These are phyloP conservation scores for Bicyclus anynana DNA, from an alignment of 1,140 invertebrate species.

Conservation along the genomic window DNA sequence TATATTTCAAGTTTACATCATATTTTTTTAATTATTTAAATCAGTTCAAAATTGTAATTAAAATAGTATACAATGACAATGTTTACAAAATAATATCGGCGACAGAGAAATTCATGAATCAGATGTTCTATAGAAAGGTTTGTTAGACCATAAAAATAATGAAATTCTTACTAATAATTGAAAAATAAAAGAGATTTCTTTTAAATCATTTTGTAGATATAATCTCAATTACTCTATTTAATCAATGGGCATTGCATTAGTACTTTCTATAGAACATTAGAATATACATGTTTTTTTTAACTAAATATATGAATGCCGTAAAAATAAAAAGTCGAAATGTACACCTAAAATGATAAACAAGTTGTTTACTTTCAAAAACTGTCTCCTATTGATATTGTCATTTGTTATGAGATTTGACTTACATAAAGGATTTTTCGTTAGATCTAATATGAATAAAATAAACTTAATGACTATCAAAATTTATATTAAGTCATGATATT, in stretches of 20 bases:
- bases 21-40: neutral
- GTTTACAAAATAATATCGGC: neutral
- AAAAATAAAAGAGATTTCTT: too few species aligned
- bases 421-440: constrained; percentile 13
- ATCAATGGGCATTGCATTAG: too few species aligned
- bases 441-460: constrained; percentile 37
- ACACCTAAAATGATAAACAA: neutral
- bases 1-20: neutral
- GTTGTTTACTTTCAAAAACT: neutral
- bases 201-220: too few species aligned
- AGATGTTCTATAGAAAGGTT: neutral
- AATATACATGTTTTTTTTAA: neutral
- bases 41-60: neutral
- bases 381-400: constrained; percentile 46
- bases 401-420: constrained; percentile 39
- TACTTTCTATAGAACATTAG: neutral
- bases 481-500: constrained; percentile 25
- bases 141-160: neutral
- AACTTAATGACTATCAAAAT: constrained; percentile 29
- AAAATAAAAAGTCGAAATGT: neutral
- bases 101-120: neutral
- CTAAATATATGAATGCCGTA: neutral
- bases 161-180: too few species aligned
- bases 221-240: too few species aligned
- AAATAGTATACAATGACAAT: neutral